A percentile compares a stretch with the other conserved stretches of the same genome.
Conservation (phyloP, 2,797 vertebrate genomes). For the Hapalemur alaotrensis region DNA sequence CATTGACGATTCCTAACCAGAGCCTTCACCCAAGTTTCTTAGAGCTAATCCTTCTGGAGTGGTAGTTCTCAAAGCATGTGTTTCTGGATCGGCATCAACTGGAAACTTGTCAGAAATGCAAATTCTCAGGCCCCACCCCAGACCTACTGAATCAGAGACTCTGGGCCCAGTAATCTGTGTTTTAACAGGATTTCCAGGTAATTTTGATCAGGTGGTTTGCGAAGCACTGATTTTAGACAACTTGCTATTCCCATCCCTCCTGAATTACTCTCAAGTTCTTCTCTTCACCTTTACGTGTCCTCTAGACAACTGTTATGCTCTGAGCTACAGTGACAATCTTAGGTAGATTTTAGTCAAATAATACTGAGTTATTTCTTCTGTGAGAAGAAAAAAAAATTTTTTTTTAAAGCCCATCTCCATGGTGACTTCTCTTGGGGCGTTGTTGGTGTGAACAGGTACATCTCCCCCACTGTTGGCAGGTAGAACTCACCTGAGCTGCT, state of each 20-base stretch:
- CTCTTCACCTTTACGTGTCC: neutral
- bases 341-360: slow-evolving; percentile 17
- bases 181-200: neutral
- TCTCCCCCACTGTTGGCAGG: neutral
- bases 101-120: neutral
- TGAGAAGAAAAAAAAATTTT: neutral
- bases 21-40: neutral
- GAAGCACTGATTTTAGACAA: neutral
- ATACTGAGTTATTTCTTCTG: neutral
- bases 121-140: neutral
- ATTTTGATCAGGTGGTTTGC: neutral
- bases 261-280: neutral
- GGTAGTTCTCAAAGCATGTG: neutral
- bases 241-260: neutral
- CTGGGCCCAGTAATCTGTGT: neutral
- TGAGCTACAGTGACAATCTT: neutral
- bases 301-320: neutral
- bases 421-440: neutral
- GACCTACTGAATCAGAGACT: neutral
- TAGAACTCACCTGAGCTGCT: neutral
- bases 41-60: neutral
- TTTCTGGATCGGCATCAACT: neutral
- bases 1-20: neutral
- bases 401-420: neutral
- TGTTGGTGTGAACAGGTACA: neutral